Conservation (phyloP, 2,797 vertebrate species). For the Arrhamphus sclerolepis region DNA sequence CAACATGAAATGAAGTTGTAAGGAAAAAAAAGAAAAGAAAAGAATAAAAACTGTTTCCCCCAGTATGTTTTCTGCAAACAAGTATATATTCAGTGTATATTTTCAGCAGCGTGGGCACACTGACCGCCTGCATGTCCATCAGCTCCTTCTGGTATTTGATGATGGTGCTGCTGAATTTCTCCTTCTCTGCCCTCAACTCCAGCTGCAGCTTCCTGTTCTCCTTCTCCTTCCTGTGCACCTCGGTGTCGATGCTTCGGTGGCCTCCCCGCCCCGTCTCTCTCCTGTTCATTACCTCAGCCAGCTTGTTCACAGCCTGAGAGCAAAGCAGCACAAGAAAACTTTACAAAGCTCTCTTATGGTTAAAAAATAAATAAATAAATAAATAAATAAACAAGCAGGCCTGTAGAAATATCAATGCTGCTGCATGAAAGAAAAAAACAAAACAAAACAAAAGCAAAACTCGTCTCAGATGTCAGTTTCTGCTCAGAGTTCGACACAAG, state of each 20-base stretch:
- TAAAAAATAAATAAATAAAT: constrained; percentile 15
- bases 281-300: constrained; percentile 96
- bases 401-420: constrained; percentile 19
- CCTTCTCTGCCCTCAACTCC: constrained; percentile 92
- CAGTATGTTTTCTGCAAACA: constrained; percentile 14
- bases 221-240: constrained; percentile 92
- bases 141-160: constrained; percentile 95
- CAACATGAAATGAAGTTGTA: constrained; percentile 3
- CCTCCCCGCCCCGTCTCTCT: constrained; percentile 78
- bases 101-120: constrained; percentile 53
- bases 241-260: constrained; percentile 84
- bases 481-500: constrained; percentile 50
- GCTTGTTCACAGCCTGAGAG: constrained; percentile 92
- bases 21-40: too few relatives aligned
- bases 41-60: constrained; percentile 2
- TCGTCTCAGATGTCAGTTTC: constrained; percentile 22
- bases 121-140: constrained; percentile 98
- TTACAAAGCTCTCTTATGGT: constrained; percentile 26
- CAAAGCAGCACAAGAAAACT: background rate
- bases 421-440: background rate
- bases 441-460: background rate
- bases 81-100: constrained; percentile 16
- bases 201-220: constrained; percentile 95
- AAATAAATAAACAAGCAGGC: constrained; percentile 15
- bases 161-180: constrained; percentile 92